These are phyloP conservation scores for Cosmia trapezina DNA, from an alignment of 2,888 invertebrate genomes.

Conservation along the genomic window DNA sequence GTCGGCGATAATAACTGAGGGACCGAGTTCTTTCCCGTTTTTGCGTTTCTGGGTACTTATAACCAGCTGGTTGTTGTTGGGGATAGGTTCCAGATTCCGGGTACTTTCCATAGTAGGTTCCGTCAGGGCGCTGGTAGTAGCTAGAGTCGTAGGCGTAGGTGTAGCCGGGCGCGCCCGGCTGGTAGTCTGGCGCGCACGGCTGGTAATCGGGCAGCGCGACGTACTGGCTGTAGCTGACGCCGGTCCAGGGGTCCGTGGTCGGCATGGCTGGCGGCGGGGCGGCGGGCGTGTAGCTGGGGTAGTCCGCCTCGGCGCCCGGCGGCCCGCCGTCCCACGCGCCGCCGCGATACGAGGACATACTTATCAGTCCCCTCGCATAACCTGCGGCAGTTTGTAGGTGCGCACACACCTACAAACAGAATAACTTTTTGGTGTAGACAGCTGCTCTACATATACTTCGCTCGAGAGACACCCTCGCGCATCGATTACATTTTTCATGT, in stretches of 20 bases:
- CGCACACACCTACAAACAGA: constrained; percentile 92
- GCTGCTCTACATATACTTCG: constrained; percentile 83
- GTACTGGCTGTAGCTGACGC: constrained; percentile 86
- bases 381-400: constrained; percentile 91
- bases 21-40: constrained; percentile 69
- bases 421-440: constrained; percentile 92
- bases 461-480: constrained; percentile 80
- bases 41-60: constrained; percentile 39
- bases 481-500: constrained; percentile 76
- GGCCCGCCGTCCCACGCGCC: constrained; percentile 89
- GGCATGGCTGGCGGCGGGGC: constrained; percentile 72
- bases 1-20: constrained; percentile 70
- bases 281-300: constrained; percentile 77
- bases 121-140: constrained; percentile 78
- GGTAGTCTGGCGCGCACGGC: constrained; percentile 80
- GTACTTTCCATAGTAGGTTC: constrained; percentile 75
- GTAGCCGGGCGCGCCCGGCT: constrained; percentile 77
- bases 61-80: constrained; percentile 35
- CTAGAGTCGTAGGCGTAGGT: constrained; percentile 80
- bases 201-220: constrained; percentile 80
- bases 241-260: constrained; percentile 87
- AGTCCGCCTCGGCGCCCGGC: constrained; percentile 89
- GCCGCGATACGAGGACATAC: constrained; percentile 88
- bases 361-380: constrained; percentile 87
- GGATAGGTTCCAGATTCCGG: constrained; percentile 64